These are phyloP conservation scores for Craterocephalus amniculus DNA, from an alignment of 2,797 vertebrate genomes.

Conservation along the genomic window DNA sequence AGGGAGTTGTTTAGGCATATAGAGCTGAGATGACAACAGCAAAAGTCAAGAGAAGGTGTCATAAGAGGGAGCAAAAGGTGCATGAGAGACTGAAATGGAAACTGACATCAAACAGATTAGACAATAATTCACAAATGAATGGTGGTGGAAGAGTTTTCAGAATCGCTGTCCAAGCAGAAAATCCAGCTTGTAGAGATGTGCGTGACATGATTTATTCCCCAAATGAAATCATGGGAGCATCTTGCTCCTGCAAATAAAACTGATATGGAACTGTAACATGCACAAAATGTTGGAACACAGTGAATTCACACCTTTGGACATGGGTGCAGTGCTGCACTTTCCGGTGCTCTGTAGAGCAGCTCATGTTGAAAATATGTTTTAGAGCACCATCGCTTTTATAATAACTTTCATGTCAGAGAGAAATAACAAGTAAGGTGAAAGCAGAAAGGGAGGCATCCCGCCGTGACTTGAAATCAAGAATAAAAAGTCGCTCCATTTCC, in stretches of 20 bases:
- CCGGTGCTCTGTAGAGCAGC: constrained; percentile 15
- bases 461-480: constrained; percentile 13
- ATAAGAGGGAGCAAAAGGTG: constrained; percentile 12
- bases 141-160: constrained; percentile 60
- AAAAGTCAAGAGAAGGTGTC: constrained; percentile 35
- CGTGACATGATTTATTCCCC: constrained; percentile 59
- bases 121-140: constrained; percentile 70
- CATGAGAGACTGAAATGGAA: constrained; percentile 37
- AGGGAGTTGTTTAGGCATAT: constrained; percentile 47
- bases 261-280: constrained; percentile 2
- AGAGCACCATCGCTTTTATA: constrained; percentile 18
- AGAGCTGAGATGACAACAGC: constrained; percentile 45
- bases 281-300: constrained; percentile 43
- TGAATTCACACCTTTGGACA: constrained; percentile 46
- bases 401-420: constrained; percentile 10
- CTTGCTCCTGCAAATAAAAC: constrained; percentile 14
- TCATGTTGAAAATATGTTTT: constrained; percentile 27
- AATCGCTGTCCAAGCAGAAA: constrained; percentile 65
- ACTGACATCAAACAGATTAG: constrained; percentile 66
- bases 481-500: constrained; percentile 46
- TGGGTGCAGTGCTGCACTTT: constrained; percentile 16
- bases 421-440: constrained; percentile 1
- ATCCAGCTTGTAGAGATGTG: constrained; percentile 59
- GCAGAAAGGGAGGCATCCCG: neutral
- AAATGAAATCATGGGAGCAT: constrained; percentile 60